Percentiles rank a stretch among this genome's conserved stretches.
These are phyloP conservation scores for Polyodon spathula DNA, from an alignment of 2,113 vertebrate species.

Conservation along the genomic window DNA sequence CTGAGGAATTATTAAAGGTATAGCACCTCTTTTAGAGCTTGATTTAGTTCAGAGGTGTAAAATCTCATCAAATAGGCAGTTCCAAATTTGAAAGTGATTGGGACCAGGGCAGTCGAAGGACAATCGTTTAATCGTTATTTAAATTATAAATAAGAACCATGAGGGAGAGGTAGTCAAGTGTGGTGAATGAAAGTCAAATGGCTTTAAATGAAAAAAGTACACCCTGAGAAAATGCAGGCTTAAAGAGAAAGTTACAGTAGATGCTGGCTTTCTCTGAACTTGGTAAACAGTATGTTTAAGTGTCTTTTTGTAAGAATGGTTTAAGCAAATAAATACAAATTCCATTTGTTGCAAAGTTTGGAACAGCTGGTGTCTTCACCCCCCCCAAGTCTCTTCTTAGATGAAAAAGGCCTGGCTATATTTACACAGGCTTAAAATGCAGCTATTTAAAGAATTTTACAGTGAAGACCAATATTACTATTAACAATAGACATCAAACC, in stretches of 20 bases:
- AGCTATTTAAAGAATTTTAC: no score
- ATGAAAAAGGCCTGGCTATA: no score
- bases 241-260: neutral
- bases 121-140: neutral
- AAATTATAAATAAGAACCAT: neutral
- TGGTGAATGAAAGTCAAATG: neutral
- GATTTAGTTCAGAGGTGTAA: conserved; percentile 13
- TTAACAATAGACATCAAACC: no score
- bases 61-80: conserved; percentile 17
- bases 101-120: neutral
- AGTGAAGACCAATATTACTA: no score
- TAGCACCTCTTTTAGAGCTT: conserved; percentile 17
- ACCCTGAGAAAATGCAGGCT: neutral
- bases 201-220: neutral
- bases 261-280: neutral
- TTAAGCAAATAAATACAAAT: neutral
- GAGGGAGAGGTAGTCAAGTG: neutral
- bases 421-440: no score
- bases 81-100: conserved; percentile 7
- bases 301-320: neutral
- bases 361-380: no score
- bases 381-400: no score
- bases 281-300: neutral
- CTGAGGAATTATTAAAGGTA: conserved; percentile 22
- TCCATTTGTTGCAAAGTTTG: no score